Conservation (phyloP, 2,113 vertebrate genomes). For the Setophaga kirtlandii region DNA sequence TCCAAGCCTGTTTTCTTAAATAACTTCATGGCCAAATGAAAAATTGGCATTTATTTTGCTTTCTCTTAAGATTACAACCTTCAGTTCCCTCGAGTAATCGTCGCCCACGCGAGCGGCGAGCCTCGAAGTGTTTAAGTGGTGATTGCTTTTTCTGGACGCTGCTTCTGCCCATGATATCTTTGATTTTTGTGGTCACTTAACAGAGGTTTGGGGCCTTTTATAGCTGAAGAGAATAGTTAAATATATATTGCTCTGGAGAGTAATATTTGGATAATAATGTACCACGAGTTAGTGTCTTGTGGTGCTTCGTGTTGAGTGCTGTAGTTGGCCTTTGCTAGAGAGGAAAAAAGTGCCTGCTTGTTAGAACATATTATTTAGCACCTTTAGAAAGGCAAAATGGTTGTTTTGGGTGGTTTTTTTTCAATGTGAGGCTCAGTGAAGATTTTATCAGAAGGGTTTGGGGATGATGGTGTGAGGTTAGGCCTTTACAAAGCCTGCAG, state of each 20-base stretch:
- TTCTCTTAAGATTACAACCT: background rate
- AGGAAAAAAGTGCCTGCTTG: background rate
- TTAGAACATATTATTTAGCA: background rate
- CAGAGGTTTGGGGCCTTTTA: constrained; percentile 27
- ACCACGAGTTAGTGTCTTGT: background rate
- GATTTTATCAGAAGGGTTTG: background rate
- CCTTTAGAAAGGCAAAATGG: background rate
- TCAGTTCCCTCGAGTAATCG: background rate
- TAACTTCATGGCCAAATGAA: background rate
- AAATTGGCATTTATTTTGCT: constrained; percentile 1
- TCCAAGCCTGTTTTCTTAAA: background rate
- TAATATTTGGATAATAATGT: constrained; percentile 42
- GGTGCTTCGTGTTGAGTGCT: background rate
- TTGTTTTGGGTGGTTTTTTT: background rate
- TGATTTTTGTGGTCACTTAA: constrained; percentile 25
- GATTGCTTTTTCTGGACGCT: background rate
- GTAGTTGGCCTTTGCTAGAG: constrained; percentile 45
- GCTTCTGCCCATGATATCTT: background rate
- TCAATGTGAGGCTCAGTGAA: background rate
- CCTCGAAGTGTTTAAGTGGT: background rate
- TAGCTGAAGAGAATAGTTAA: constrained; percentile 33
- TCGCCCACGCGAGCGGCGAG: background rate
- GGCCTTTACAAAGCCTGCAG: background rate
- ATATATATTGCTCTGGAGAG: constrained; percentile 23
- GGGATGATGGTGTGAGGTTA: background rate